Base-by-base conservation (phyloP, 1,140 invertebrate genomes). In the Drosophila dunni region DNA sequence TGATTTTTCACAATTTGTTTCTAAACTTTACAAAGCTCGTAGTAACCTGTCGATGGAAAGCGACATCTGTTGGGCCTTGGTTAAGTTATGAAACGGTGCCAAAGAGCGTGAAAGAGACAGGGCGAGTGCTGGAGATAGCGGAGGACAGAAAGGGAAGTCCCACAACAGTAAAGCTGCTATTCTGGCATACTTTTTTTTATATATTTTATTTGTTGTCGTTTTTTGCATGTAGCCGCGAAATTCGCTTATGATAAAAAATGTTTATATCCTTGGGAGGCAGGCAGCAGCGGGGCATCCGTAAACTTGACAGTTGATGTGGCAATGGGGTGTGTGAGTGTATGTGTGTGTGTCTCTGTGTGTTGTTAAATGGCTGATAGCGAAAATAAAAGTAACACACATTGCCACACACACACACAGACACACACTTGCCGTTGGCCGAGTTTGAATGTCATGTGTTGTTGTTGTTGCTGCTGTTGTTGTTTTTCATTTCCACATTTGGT, bases 321-420 rank as follows among this genome's bases (percentile, higher is more conserved):
- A 62, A 65, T 69, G 70, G 73, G 64, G 63, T 65, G 42, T 45
- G 62, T 40, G n/a, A 62, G 42, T 45, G 62, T 40, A 10, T 9
- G 42, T 40, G 60, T 44, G 51, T 20, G 20, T 44, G 34, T 67
- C 34, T 36, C 34, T 33, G 17, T 58, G 42, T 53, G 56, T 56
- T 15, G 51, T 42, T 76, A 86, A 86, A 88, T 86, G 83, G 83
- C 83, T 86, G 83, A 83, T 88, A 75, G 83, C 79, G 69, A 82
- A 86, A 86, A 86, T 86, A 86, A 84, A 90, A 81, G 82, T 83
- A 75, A 79, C 64, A 89, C 79, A 64, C 62, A 64, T 51, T 63
- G 61, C 46, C 38, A 17, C 38, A 74, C 58, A 63, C 34, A 15
- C 53, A 17, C 34, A 9, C 48, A 13, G 20, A 72, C 66, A 68